Conservation (phyloP, 2,113 vertebrate species). For the Tretioscincus oriximinensis region DNA sequence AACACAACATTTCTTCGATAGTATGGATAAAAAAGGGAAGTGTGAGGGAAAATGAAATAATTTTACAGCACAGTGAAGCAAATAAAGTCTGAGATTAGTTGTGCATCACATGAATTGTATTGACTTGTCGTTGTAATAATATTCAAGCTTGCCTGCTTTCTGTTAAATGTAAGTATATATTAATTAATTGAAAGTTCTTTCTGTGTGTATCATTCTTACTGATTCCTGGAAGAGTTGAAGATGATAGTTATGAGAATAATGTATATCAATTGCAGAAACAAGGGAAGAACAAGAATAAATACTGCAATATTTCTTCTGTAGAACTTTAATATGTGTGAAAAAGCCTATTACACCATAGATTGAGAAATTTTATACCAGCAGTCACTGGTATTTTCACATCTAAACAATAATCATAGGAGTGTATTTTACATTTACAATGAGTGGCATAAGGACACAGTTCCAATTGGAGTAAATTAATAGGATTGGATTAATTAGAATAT, state of each 20-base stretch:
- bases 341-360: not conserved
- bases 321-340: not conserved
- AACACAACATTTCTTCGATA: conserved; percentile 25
- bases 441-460: not conserved
- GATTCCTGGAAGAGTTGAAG: not conserved
- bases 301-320: not conserved
- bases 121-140: conserved; percentile 36
- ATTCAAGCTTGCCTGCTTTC: conserved; percentile 38
- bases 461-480: too few relatives aligned
- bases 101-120: conserved; percentile 34
- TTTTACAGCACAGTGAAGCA: conserved; percentile 31
- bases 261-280: not conserved
- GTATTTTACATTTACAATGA: not conserved
- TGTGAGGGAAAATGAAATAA: not conserved
- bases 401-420: not conserved
- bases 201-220: not conserved
- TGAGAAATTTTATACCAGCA: not conserved
- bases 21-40: conserved; percentile 35
- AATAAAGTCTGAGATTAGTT: conserved; percentile 30
- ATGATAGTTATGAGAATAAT: not conserved
- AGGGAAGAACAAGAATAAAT: not conserved
- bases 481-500: too few relatives aligned
- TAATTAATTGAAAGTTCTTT: conserved; percentile 35
- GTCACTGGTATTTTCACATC: not conserved
- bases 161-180: not conserved